Base-by-base conservation (phyloP, 2,797 vertebrate species). In the Xyrichtys novacula region DNA sequence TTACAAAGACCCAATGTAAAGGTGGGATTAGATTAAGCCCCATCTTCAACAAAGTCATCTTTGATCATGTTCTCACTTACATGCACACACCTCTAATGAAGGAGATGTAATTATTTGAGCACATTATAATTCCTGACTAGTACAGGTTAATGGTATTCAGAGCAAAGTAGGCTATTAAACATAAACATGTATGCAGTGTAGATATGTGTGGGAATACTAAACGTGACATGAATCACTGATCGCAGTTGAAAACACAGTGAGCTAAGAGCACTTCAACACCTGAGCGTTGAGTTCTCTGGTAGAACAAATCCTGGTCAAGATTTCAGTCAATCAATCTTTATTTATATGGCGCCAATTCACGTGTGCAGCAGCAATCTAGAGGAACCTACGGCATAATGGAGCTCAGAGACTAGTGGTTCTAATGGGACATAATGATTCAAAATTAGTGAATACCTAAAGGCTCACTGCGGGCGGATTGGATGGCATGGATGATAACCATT, bases 181-280 rank as follows among this genome's bases (percentile, higher is more conserved):
- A 57, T 53, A 46, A 49, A 56, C 39, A 61, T 43, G 22, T 10
- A 36, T 39, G 42, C 46, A 23, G 22, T 23, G 32, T 5, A 19
- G 49, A 43, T n/a, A n/a, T 43, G 48, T 52, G 36, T 56, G 44
- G 14, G 61, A 23, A 59, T 61, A 8, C 11, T 12, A 19, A 49
- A 47, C 40, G 42, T 23, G 56, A 25, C 53, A 56, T 66, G 59
- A 65, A 48, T 59, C 60, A 40, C 31, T 54, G 25, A 71, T 70
- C 36, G 26, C 38, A 55, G 48, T 31, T 43, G 34, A 25, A 39
- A 42, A 38, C 26, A 11, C 25, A 46, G 28, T 52, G 20, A 54
- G n/a, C 19, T 48, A n/a, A 39, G 17, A 44, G 42, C 42, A 47
- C 36, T 63, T 62, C 6, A 50, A 29, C 22, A 29, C 15, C 28